A percentile compares a stretch with the other conserved stretches of the same genome.
Evolutionary conservation across 2,113 vertebrate genomes (phyloP).

Genomic region (Passer montanus): DNA sequence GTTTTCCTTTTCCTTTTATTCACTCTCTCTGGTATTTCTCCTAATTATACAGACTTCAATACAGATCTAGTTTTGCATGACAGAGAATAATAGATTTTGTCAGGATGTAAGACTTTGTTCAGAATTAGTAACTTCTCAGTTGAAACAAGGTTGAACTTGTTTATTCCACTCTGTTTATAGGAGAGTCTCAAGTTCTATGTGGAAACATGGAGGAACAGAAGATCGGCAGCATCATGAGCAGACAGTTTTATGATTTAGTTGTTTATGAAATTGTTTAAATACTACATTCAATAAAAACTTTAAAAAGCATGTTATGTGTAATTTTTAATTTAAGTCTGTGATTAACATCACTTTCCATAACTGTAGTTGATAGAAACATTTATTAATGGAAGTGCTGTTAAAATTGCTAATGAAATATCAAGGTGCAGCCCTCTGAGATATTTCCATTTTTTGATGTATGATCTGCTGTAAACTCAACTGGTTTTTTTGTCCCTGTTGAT

Average conservation of each 20-base stretch:
- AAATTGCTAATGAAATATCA: background rate
- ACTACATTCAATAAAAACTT: slow-evolving; percentile 39
- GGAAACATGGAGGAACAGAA: slow-evolving; percentile 74
- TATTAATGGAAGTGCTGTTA: background rate
- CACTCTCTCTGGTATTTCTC: slow-evolving; percentile 36
- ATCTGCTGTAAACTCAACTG: background rate
- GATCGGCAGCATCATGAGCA: background rate
- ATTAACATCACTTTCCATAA: background rate
- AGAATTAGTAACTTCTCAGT: slow-evolving; percentile 14
- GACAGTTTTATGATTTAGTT: background rate
- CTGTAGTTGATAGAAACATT: background rate
- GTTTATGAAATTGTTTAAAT: slow-evolving; percentile 53
- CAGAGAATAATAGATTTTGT: slow-evolving; percentile 45
- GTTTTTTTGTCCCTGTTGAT: background rate
- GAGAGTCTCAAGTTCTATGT: slow-evolving; percentile 84
- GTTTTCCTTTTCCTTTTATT: slow-evolving; percentile 51
- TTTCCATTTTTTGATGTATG: background rate
- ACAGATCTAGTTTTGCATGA: slow-evolving; percentile 34
- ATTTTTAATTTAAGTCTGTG: slow-evolving; percentile 37
- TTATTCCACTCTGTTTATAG: slow-evolving; percentile 70
- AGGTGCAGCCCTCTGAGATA: background rate
- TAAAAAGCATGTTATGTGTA: background rate
- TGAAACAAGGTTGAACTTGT: slow-evolving; percentile 9
- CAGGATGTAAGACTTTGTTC: background rate
- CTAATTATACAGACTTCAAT: slow-evolving; percentile 55